These are phyloP conservation scores for Trogon melanurus DNA, from an alignment of 2,113 vertebrate species.

Conservation along the genomic window DNA sequence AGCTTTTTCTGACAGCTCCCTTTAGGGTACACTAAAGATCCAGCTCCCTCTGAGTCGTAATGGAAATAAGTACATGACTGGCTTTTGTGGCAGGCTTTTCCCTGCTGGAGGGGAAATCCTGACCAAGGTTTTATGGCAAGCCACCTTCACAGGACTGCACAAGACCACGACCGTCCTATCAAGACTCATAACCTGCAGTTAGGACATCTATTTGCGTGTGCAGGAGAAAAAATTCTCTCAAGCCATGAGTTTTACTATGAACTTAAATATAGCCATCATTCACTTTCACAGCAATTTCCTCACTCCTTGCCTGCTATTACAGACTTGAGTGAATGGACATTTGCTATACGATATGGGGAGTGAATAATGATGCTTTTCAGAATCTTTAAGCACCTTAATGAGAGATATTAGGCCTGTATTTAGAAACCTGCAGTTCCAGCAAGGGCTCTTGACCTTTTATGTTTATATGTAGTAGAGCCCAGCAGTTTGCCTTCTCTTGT, in stretches of 20 bases:
- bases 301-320: background rate
- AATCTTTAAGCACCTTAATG: background rate
- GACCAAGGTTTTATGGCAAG: background rate
- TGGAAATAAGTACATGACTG: background rate
- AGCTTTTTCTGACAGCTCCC: accelerated
- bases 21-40: background rate
- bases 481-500: background rate
- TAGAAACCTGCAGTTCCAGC: background rate
- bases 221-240: background rate
- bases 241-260: background rate
- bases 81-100: background rate
- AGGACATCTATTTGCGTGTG: background rate
- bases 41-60: background rate
- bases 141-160: background rate
- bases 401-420: background rate
- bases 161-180: background rate
- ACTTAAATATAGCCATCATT: accelerated
- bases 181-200: background rate
- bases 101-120: background rate
- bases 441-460: background rate
- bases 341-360: background rate
- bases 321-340: background rate
- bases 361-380: background rate
- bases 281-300: background rate
- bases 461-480: background rate